phyloP scores from a whole-genome alignment of 2,888 invertebrate genomes.

The Hoplodrina blanda region DNA sequence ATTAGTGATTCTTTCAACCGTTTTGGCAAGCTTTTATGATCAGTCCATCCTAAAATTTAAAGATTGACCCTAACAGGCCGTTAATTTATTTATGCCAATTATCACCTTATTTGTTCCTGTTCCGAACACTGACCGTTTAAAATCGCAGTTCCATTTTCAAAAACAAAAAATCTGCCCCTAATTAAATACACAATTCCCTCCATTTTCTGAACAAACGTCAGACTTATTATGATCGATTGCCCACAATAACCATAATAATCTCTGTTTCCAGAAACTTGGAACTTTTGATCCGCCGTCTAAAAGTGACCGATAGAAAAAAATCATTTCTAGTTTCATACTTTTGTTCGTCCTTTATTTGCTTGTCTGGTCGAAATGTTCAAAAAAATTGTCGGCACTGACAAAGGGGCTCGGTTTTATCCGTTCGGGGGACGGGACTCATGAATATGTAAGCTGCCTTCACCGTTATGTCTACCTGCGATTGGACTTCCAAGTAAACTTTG shows the following conservation, averaged over 20 bases:
- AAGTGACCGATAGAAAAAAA: slow-evolving; percentile 31
- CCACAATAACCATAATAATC: slow-evolving; percentile 53
- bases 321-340: slow-evolving; percentile 34
- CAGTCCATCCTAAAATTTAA: not conserved
- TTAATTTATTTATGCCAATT: slow-evolving; percentile 2
- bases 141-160: slow-evolving; percentile 6
- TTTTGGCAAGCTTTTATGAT: not conserved
- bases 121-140: not conserved
- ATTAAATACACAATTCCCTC: slow-evolving; percentile 28
- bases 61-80: too few species aligned
- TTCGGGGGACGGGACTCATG: slow-evolving; percentile 53
- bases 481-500: slow-evolving; percentile 34
- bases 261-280: slow-evolving; percentile 30
- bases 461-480: slow-evolving; percentile 62
- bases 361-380: slow-evolving; percentile 40
- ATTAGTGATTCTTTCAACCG: not conserved
- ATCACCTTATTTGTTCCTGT: not conserved
- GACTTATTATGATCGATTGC: slow-evolving; percentile 56
- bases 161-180: slow-evolving; percentile 23
- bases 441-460: slow-evolving; percentile 62
- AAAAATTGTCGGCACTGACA: slow-evolving; percentile 61
- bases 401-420: slow-evolving; percentile 57
- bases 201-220: slow-evolving; percentile 31
- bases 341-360: slow-evolving; percentile 44
- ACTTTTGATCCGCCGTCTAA: slow-evolving; percentile 63